Evolutionary conservation across 2,888 invertebrate genomes (phyloP).

Genomic region (Rhogogaster chlorosoma): DNA sequence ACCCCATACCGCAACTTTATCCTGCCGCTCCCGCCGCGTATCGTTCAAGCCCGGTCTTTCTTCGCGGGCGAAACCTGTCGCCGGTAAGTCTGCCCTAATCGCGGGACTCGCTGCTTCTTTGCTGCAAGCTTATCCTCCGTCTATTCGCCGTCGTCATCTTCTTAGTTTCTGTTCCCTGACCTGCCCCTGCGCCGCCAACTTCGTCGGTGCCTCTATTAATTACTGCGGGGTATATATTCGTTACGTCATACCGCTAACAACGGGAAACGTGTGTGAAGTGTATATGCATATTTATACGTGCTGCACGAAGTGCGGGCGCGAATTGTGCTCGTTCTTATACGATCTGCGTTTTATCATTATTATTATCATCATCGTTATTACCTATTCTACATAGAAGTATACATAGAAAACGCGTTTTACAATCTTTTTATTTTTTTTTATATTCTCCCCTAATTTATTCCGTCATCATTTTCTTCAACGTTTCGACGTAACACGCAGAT

Average conservation of each 20-base stretch:
- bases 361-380: background rate
- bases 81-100: conserved; percentile 64
- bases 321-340: background rate
- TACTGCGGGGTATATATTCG: conserved; percentile 39
- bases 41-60: conserved; percentile 61
- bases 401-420: background rate
- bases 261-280: conserved; percentile 42
- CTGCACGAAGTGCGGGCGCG: background rate
- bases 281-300: conserved; percentile 8
- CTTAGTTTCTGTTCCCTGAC: conserved; percentile 52
- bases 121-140: conserved; percentile 50
- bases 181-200: conserved; percentile 27
- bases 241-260: conserved; percentile 41
- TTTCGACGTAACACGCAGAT: background rate
- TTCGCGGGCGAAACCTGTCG: conserved; percentile 61
- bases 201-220: conserved; percentile 38
- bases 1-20: background rate
- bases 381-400: background rate
- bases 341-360: background rate
- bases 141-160: conserved; percentile 48
- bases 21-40: conserved; percentile 51
- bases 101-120: background rate
- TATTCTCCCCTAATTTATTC: background rate
- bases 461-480: background rate
- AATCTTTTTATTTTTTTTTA: background rate